A percentile compares a stretch with the other conserved stretches of the same genome.
Conservation (phyloP, 2,797 vertebrate genomes). For the Serranus cabrilla region DNA sequence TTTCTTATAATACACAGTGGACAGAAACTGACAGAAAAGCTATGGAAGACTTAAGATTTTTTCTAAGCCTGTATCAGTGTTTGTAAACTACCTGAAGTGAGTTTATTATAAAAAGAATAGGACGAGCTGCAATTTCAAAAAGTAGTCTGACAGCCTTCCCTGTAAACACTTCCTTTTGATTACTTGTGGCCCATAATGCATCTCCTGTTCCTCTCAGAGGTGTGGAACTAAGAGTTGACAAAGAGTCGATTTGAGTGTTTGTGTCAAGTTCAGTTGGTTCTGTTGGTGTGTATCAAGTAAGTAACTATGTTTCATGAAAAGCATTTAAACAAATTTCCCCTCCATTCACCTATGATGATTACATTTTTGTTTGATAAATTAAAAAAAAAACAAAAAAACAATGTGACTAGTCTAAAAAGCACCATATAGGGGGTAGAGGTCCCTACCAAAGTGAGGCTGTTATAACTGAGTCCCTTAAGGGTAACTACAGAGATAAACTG, state of each 20-base stretch:
- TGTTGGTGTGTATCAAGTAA: constrained; percentile 86
- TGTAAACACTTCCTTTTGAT: constrained; percentile 88
- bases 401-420: constrained; percentile 96
- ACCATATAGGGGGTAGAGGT: constrained; percentile 91
- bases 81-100: constrained; percentile 91
- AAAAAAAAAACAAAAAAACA: constrained; percentile 81
- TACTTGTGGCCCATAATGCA: constrained; percentile 80
- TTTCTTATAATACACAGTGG: constrained; percentile 86
- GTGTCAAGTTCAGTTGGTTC: constrained; percentile 86
- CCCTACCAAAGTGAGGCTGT: constrained; percentile 92
- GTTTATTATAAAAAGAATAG: constrained; percentile 84
- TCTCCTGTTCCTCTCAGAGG: constrained; percentile 68
- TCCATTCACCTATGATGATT: constrained; percentile 86
- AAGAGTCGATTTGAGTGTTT: constrained; percentile 87
- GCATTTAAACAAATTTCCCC: constrained; percentile 86
- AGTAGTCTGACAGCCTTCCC: constrained; percentile 88
- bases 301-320: constrained; percentile 90
- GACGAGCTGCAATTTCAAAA: constrained; percentile 87
- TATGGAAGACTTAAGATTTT: constrained; percentile 89
- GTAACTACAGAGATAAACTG: constrained; percentile 60
- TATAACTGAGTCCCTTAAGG: constrained; percentile 90
- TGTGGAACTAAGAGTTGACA: constrained; percentile 78
- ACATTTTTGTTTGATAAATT: constrained; percentile 79
- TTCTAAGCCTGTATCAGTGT: constrained; percentile 89
- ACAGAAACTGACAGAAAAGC: constrained; percentile 85